A percentile compares a stretch with the other conserved stretches of the same genome.
phyloP scores from a whole-genome alignment of 2,113 vertebrate species.

The Lepus americanus region DNA sequence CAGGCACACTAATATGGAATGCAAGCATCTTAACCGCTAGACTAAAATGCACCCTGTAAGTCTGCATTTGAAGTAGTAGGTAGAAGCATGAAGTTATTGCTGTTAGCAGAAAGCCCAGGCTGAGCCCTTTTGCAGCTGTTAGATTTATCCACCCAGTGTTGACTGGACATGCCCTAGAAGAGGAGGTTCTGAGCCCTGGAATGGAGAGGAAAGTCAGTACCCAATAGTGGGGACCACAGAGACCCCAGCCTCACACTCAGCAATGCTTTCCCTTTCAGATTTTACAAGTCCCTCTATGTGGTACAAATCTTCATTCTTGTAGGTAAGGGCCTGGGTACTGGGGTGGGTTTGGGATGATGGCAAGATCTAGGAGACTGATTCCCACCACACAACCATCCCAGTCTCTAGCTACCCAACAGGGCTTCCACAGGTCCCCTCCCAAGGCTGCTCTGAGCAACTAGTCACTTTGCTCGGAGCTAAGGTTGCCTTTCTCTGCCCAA shows the following conservation, averaged over 20 bases:
- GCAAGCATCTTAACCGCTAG: too few relatives aligned
- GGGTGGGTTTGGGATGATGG: not conserved
- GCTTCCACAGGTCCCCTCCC: not conserved
- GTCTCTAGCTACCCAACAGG: not conserved
- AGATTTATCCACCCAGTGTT: not conserved
- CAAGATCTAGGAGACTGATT: not conserved
- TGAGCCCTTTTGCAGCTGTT: not conserved
- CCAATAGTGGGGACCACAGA: not conserved
- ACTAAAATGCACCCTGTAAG: not conserved
- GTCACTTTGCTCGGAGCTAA: not conserved
- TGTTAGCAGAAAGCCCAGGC: not conserved
- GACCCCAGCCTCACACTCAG: not conserved
- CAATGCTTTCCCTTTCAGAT: slow-evolving; percentile 8
- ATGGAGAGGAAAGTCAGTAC: not conserved
- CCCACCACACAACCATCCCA: not conserved
- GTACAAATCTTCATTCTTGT: slow-evolving; percentile 37
- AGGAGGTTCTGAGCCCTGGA: not conserved
- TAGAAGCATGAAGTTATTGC: not conserved
- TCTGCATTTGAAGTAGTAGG: not conserved
- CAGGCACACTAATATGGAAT: not conserved
- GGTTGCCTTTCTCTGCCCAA: not conserved
- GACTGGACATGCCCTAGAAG: rapidly evolving
- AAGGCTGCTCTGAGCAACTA: too few relatives aligned
- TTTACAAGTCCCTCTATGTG: slow-evolving; percentile 4
- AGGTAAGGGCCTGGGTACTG: slow-evolving; percentile 43